Conservation (phyloP, 2,113 vertebrate genomes). For the Notothenia coriiceps region DNA sequence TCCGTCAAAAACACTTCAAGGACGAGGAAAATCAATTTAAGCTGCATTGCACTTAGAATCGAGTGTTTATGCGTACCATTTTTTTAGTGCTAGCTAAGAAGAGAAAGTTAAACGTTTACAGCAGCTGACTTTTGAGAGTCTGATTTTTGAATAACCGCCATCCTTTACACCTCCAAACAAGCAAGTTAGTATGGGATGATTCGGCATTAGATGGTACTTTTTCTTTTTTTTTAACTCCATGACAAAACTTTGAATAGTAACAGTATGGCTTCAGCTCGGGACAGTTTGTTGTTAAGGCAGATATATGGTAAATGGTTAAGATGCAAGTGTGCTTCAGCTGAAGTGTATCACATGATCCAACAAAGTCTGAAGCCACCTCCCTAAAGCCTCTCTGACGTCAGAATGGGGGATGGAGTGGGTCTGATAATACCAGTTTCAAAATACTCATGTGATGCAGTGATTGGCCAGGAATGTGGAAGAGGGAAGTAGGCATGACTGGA, state of each 20-base stretch:
- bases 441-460: background rate
- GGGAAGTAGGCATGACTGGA: background rate
- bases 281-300: background rate
- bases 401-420: background rate
- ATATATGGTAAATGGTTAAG: background rate
- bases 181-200: background rate
- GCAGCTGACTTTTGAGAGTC: background rate
- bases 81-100: background rate
- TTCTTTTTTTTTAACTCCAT: background rate
- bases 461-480: background rate
- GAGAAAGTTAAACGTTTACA: background rate
- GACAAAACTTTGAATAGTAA: background rate
- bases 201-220: background rate
- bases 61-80: background rate
- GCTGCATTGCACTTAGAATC: background rate
- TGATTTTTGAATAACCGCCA: background rate
- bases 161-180: background rate
- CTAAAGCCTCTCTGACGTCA: too few species aligned
- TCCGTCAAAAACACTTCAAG: slow-evolving; percentile 17
- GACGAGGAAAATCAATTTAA: slow-evolving; percentile 20
- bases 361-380: background rate
- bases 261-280: too few species aligned
- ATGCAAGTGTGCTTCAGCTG: background rate
- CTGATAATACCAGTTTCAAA: too few species aligned
- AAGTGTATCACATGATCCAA: background rate